These are phyloP conservation scores for Coenonympha glycerion DNA, from an alignment of 2,888 invertebrate genomes.

Conservation along the genomic window DNA sequence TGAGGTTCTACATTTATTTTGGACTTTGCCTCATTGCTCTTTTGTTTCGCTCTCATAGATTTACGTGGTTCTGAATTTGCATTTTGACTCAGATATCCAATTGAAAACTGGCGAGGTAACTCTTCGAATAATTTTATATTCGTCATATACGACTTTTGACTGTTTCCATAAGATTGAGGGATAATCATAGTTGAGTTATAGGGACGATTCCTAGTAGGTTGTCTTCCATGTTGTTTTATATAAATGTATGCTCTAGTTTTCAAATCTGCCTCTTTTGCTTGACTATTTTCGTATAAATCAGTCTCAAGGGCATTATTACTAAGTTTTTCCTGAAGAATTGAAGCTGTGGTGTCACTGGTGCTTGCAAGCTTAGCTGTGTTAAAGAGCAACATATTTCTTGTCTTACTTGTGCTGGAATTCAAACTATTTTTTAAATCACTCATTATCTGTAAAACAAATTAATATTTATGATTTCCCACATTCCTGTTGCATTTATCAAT, in stretches of 20 bases:
- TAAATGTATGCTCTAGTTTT: constrained; percentile 54
- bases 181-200: constrained; percentile 3
- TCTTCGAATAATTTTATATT: constrained; percentile 16
- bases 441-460: constrained; percentile 1
- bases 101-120: constrained; percentile 7
- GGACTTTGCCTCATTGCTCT: background rate
- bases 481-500: no score
- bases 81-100: constrained; percentile 12
- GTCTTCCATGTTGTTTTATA: constrained; percentile 45
- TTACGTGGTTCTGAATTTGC: background rate
- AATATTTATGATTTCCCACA: background rate
- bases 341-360: background rate
- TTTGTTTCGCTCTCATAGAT: background rate
- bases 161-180: background rate
- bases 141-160: constrained; percentile 1
- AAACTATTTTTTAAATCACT: background rate
- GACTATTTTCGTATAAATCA: constrained; percentile 40
- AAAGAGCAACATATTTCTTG: background rate
- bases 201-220: constrained; percentile 9
- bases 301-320: constrained; percentile 29
- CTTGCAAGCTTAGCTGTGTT: background rate
- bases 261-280: constrained; percentile 39
- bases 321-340: background rate
- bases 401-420: background rate
- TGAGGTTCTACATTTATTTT: background rate